Base-by-base conservation (phyloP, 2,797 vertebrate species). In the Rhodeus uyekii region DNA sequence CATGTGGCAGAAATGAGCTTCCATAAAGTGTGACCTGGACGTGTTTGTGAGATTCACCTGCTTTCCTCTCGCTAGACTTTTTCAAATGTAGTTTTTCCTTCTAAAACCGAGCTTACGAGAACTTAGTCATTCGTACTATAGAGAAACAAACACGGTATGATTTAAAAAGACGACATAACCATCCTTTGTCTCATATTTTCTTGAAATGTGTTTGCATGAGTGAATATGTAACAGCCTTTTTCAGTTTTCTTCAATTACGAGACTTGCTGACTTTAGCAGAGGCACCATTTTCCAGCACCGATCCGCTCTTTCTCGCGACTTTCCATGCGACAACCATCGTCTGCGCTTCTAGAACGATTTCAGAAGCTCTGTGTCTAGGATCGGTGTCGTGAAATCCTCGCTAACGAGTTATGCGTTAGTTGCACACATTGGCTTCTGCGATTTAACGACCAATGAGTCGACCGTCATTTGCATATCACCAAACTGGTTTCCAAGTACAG, bases 151-250 rank as follows among this genome's bases (percentile, higher is more conserved):
- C 86, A 84, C 84, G 46, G 78, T 72, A 82, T 79, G 22, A 84
- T 86, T 84, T 84, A 81, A 81, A 86, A 87, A 85, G 82, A 86
- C 87, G 86, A 87, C 65, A 71, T 87, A 82, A 90, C 86, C 89
- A 91, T 90, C 78, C 19, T 89, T 90, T 90, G 84, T 88, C 88
- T 91, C 87, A 87, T 93, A 90, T 92, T 94, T 93, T 94, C 93
- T 86, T 93, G 91, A 90, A 87, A 71, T 68, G 80, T 87, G 86
- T 84, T 85, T 91, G 93, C 94, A 92, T 92, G 87, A 81, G 50
- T 86, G 50, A 82, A 84, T 75, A 69, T 76, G 63, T 86, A 81
- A 71, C 81, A 80, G 24, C 39, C 77, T 46, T 63, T 82, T 67
- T 84, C n/a, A n/a, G 55, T 63, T 67, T 81, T 53, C 12, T 69